Evolutionary conservation across 1,140 invertebrate genomes (phyloP).

Genomic region (Drosophila burlai): DNA sequence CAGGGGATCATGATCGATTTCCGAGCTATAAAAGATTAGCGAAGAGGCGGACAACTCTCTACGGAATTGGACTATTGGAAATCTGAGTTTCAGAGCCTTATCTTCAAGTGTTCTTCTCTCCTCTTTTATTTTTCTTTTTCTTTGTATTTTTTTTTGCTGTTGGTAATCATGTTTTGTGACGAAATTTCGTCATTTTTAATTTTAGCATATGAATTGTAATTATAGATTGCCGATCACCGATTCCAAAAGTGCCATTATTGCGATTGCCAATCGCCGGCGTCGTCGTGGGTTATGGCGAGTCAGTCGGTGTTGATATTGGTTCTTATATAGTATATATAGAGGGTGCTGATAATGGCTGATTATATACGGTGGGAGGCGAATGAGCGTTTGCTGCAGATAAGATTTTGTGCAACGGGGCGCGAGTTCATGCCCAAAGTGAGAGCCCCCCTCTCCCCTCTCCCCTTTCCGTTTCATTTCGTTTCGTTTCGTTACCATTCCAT

Average conservation of each 20-base stretch:
- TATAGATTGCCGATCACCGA: conserved; percentile 66
- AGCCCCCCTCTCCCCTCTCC: not conserved
- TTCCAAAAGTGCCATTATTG: conserved; percentile 8
- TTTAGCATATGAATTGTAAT: conserved; percentile 73
- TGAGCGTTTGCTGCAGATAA: conserved; percentile 54
- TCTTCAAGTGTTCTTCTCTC: conserved; percentile 28
- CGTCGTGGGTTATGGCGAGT: conserved; percentile 23
- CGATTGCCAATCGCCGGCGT: conserved; percentile 33
- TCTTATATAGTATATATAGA: conserved; percentile 14
- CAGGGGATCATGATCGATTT: conserved; percentile 36
- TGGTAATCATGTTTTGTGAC: conserved; percentile 2
- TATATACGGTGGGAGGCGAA: conserved; percentile 45
- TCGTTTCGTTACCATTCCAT: conserved; percentile 14
- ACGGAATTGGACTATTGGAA: conserved; percentile 17
- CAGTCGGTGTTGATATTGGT: conserved; percentile 1
- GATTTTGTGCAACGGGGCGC: conserved; percentile 70
- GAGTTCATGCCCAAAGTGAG: conserved; percentile 57
- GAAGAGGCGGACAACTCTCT: not conserved
- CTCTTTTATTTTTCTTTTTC: conserved; percentile 10
- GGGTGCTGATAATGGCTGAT: conserved; percentile 55
- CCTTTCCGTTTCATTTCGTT: not conserved
- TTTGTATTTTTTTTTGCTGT: conserved; percentile 4
- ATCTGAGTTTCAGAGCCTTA: conserved; percentile 36
- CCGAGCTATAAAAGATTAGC: conserved; percentile 34
- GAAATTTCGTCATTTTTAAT: conserved; percentile 79